These are phyloP conservation scores for Archaeoteleia sp. DNA, from an alignment of 2,888 invertebrate species.

Conservation along the genomic window DNA sequence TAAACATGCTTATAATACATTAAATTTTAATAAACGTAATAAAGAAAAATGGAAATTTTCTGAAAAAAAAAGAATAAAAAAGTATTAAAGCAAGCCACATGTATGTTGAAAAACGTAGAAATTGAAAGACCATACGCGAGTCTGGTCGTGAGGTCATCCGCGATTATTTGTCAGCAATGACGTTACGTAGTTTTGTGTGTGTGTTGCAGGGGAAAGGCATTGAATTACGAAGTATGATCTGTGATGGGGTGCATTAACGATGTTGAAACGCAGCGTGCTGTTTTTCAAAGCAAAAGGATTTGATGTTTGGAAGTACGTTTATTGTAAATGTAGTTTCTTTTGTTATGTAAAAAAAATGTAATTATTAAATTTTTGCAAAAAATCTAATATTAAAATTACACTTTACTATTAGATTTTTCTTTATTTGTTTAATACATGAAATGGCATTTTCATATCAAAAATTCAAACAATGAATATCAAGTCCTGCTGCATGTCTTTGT, in stretches of 20 bases:
- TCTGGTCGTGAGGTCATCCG: slow-evolving; percentile 11
- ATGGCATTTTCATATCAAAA: background rate
- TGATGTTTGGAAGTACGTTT: slow-evolving; percentile 73
- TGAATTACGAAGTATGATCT: slow-evolving; percentile 61
- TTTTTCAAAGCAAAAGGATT: slow-evolving; percentile 72
- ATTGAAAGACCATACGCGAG: background rate
- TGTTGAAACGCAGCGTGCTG: slow-evolving; percentile 71
- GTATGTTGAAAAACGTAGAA: no score
- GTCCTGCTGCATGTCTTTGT: slow-evolving; percentile 46
- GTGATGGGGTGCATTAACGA: slow-evolving; percentile 61
- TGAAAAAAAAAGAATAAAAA: no score
- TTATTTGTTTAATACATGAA: no score
- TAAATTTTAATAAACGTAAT: no score
- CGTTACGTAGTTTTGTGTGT: slow-evolving; percentile 50
- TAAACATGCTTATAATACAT: no score
- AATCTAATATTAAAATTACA: no score
- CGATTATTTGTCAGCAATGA: slow-evolving; percentile 19
- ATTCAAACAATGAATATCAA: slow-evolving; percentile 53
- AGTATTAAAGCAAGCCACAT: no score
- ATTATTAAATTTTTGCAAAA: background rate
- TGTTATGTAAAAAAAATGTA: slow-evolving; percentile 1
- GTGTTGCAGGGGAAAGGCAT: slow-evolving; percentile 69
- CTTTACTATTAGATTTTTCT: no score
- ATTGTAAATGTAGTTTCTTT: slow-evolving; percentile 34
- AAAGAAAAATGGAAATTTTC: no score